phyloP scores from a whole-genome alignment of 2,888 invertebrate species.

The Caenorhabditis plicata region DNA sequence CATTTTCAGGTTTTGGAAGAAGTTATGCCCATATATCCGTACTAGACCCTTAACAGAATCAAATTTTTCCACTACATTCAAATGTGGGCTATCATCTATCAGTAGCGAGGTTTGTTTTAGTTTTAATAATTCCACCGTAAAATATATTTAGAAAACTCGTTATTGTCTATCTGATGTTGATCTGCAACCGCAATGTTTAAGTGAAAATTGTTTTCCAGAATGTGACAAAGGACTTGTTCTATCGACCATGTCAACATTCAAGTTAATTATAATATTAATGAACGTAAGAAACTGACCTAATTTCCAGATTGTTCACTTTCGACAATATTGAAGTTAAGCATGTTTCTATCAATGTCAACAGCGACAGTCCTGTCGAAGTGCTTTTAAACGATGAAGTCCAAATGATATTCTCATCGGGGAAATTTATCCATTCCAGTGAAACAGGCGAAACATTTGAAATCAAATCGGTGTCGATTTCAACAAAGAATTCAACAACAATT shows the following conservation, averaged over 20 bases:
- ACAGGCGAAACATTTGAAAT: no score
- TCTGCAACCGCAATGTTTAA: conserved; percentile 19
- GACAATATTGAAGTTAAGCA: conserved; percentile 2
- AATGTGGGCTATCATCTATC: conserved; percentile 6
- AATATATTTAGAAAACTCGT: neutral
- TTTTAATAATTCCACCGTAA: conserved; percentile 6
- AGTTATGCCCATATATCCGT: conserved; percentile 11
- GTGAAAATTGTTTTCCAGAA: conserved; percentile 7
- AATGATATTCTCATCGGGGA: no score
- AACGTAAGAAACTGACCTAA: no score
- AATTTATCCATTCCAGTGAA: no score
- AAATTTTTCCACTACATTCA: conserved; percentile 15
- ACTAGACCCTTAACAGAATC: conserved; percentile 4
- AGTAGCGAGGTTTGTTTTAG: neutral
- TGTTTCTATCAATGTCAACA: neutral
- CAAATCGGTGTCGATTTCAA: no score
- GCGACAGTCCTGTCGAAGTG: neutral
- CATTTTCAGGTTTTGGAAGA: conserved; percentile 29
- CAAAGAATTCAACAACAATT: no score
- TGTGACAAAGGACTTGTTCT: conserved; percentile 13
- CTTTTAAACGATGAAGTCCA: no score
- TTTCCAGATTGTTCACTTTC: conserved; percentile 20
- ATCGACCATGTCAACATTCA: no score
- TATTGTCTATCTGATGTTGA: neutral
- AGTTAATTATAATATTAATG: no score